These are phyloP conservation scores for Euschistus heros DNA, from an alignment of 1,140 invertebrate species.

Conservation along the genomic window DNA sequence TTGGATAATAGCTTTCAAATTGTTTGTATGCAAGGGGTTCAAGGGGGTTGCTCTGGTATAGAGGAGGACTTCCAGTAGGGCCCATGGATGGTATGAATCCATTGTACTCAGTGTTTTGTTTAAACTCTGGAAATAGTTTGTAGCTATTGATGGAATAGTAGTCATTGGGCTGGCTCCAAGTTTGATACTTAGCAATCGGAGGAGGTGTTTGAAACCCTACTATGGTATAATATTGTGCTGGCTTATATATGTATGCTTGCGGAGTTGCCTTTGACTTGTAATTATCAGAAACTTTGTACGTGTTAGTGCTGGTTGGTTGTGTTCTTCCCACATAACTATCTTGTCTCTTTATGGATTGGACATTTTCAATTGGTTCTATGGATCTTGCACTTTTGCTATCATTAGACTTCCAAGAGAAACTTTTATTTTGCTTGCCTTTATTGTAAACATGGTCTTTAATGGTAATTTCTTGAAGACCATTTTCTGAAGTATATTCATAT, in stretches of 20 bases:
- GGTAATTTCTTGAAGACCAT: conserved; percentile 24
- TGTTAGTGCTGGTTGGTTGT: not conserved
- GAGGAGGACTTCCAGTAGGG: conserved; percentile 19
- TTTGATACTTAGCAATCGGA: not conserved
- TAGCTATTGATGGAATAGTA: not conserved
- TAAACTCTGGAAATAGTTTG: conserved; percentile 19
- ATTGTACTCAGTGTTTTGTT: conserved; percentile 9
- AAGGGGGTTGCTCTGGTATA: conserved; percentile 17
- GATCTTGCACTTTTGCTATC: not conserved
- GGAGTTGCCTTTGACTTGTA: not conserved
- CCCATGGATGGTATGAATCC: conserved; percentile 27
- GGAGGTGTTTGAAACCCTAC: not conserved
- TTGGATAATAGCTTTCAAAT: conserved; percentile 7
- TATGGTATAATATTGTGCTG: conserved; percentile 7
- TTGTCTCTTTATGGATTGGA: not conserved
- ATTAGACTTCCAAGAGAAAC: not conserved
- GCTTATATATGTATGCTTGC: not conserved
- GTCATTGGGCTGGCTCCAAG: not conserved
- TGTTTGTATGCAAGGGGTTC: conserved; percentile 21
- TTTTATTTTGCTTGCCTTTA: conserved; percentile 11
- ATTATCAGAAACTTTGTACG: not conserved
- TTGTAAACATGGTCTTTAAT: not conserved
- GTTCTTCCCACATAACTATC: not conserved
- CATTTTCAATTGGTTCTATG: not conserved
- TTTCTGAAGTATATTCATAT: conserved; percentile 26